Evolutionary conservation across 2,888 invertebrate species (phyloP), one percentile per base, ranked within the genome.

Genomic region (Orchesella flavescens): DNA sequence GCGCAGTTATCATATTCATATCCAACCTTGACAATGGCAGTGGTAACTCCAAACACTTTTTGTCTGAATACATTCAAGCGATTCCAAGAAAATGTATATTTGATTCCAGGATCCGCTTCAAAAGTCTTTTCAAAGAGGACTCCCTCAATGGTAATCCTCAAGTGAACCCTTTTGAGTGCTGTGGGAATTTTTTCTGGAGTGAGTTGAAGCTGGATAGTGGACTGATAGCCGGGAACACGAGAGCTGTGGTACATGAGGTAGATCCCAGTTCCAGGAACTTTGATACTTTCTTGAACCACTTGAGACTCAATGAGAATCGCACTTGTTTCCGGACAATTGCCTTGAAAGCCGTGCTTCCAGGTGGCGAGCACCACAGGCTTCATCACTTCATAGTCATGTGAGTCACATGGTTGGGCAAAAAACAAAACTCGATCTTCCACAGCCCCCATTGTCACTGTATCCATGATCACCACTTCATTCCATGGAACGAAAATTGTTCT

Each of bases 31-130:
- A 98, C 97, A 89, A 96, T 93, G 0, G 98, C 98, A 0, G 96
- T 96, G 0, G 98, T 97, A 0, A 98, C 96, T 13, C 99, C 99
- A 89, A 97, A 98, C 9, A 99, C 98, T 86, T 97, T 93, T 91
- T 99, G 98, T 55, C 96, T 93, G 90, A 99, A 99, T 1, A 98
- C 97, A 89, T 99, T 99, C 63, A 96, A 91, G 82, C 98, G 93
- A 90, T 99, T 97, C 99, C 99, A 99, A 0, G 97, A 95, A 89
- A 97, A 99, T 0, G 97, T 98, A 91, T 97, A 98, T 89, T 97
- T 98, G 87, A 99, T 96, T 49, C 96, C 94, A 0, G 98, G 97
- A 91, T 98, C 98, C 0, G 99, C 98, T 91, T 98, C 98, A 89
- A 99, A 98, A 0, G 94, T 93, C 89, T 96, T 95, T 89, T 97